These are phyloP conservation scores for Drosophila neotestacea DNA, from an alignment of 2,888 invertebrate species.

Conservation along the genomic window DNA sequence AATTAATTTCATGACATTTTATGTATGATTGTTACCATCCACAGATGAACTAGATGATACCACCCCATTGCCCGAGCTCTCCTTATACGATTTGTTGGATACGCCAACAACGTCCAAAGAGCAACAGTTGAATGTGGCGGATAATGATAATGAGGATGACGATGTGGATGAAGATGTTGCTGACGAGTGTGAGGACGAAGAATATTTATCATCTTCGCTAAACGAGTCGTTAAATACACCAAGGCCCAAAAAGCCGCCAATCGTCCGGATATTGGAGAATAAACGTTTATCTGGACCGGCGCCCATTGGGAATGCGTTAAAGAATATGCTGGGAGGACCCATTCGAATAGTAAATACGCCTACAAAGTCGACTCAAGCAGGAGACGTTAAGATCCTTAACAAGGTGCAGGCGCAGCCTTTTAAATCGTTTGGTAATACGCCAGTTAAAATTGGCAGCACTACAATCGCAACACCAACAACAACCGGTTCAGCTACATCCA, in stretches of 20 bases:
- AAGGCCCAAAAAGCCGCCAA: constrained; percentile 63
- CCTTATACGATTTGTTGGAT: constrained; percentile 81
- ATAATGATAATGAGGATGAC: constrained; percentile 42
- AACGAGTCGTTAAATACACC: constrained; percentile 74
- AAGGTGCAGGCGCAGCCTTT: constrained; percentile 53
- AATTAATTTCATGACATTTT: background rate
- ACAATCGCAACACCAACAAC: constrained; percentile 52
- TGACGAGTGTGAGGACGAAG: constrained; percentile 8
- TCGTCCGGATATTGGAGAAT: constrained; percentile 64
- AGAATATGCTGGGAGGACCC: constrained; percentile 42
- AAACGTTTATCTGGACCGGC: constrained; percentile 47
- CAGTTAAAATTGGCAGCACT: constrained; percentile 66
- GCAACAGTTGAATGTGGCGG: constrained; percentile 45
- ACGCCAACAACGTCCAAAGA: constrained; percentile 59
- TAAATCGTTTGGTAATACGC: constrained; percentile 28
- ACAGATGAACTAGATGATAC: constrained; percentile 75
- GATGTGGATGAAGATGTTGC: constrained; percentile 44
- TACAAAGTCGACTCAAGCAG: constrained; percentile 30
- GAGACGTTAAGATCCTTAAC: constrained; percentile 65
- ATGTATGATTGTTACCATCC: background rate
- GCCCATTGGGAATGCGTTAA: constrained; percentile 47
- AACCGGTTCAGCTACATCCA: constrained; percentile 6
- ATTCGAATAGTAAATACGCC: constrained; percentile 42
- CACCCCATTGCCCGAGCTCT: constrained; percentile 75
- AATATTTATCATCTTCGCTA: constrained; percentile 8